phyloP scores from a whole-genome alignment of 2,797 vertebrate genomes.

The Choloepus didactylus region DNA sequence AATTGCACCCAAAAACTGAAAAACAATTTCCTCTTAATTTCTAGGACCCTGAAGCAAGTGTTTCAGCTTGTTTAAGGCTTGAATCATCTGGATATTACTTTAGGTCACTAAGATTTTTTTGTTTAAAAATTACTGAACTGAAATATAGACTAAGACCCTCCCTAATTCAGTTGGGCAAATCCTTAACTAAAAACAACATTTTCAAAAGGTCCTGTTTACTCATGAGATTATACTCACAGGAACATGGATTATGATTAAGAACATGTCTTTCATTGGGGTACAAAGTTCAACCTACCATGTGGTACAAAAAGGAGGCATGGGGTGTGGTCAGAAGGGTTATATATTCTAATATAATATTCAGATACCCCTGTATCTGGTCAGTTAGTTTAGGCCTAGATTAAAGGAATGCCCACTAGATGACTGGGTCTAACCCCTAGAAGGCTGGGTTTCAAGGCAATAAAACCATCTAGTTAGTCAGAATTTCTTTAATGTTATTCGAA shows the following conservation, averaged over 20 bases:
- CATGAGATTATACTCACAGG: too few relatives aligned
- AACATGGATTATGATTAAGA: too few relatives aligned
- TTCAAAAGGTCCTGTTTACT: too few relatives aligned
- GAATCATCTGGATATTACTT: conserved; percentile 2
- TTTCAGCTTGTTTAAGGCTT: not conserved
- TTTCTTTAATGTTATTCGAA: conserved; percentile 19
- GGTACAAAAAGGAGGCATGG: not conserved
- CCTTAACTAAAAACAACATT: too few relatives aligned
- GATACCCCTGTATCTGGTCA: not conserved
- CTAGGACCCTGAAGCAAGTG: not conserved
- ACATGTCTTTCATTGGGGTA: too few relatives aligned
- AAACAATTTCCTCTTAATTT: not conserved
- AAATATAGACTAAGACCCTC: too few relatives aligned
- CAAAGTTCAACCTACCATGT: too few relatives aligned
- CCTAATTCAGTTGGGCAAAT: too few relatives aligned
- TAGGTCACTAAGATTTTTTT: not conserved
- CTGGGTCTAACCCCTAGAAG: not conserved
- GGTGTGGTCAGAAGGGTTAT: not conserved
- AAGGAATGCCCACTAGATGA: not conserved
- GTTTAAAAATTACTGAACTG: not conserved
- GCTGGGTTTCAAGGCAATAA: not conserved
- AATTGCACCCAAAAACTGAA: not conserved
- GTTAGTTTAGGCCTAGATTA: not conserved
- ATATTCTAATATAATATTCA: not conserved
- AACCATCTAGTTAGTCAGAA: not conserved